Base-by-base conservation (phyloP, 2,113 vertebrate genomes). In the Trochalopteron elliotii region DNA sequence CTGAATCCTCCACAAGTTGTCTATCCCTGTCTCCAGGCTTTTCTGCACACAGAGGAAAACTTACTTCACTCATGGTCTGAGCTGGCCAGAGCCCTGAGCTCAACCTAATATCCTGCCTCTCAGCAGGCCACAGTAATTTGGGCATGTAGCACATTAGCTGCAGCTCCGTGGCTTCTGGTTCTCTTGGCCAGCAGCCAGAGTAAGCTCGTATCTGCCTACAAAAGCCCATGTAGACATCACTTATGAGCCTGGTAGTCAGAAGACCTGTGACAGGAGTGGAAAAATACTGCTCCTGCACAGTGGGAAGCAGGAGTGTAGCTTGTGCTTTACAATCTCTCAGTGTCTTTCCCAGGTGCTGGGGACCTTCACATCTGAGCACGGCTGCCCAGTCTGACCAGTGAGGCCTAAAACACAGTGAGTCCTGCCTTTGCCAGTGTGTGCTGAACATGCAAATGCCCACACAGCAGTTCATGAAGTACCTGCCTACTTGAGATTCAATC, bases 81-180 rank as follows among this genome's bases (percentile, higher is more conserved):
- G 94, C 80, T 89, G 93, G 94, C 89, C 93, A 89, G 68, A 78
- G 76, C 91, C 68, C 89, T 16, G 28, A 95, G 63, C 93, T 77
- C 91, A 75, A 90, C 64, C 39, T 96, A 93, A 96, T 94, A 97
- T 97, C 96, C 95, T 95, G 94, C 91, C 86, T 94, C 95, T 95
- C 95, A 97, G 96, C 96, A 95, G 89, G 96, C 95, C 91, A 87
- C 91, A 90, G 95, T 28, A 90, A 95, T 96, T 89, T 96, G 94
- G 94, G 76, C 94, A 97, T 92, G 94, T 59, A 91, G 89, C 91
- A 87, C 94, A 94, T 90, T 81, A 94, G 91, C 96, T 95, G 94
- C 91, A 92, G 93, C 94, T 97, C 89, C 93, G 37, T 81, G 93
- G 96, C 94, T 97, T 68, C 96, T 96, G 96, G 86, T 94, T 97